Evolutionary conservation across 2,797 vertebrate genomes (phyloP), one percentile per base, ranked within the genome.

Genomic region (Amblyopsis hoosieri): DNA sequence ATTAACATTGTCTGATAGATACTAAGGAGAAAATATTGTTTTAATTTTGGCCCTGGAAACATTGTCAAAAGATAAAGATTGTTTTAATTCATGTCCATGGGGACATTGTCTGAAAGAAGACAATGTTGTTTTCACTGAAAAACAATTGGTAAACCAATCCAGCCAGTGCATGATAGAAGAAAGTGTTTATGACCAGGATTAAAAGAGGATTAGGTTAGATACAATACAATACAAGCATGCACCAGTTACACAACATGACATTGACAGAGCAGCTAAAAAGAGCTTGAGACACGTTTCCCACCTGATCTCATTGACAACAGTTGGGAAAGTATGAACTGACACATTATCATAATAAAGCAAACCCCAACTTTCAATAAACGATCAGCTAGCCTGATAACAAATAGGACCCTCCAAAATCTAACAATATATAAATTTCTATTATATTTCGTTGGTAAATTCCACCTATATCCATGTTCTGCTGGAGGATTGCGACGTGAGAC

Each of bases 181-280:
- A 54, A 15, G 12, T 62, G 78, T 82, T 69, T 67, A 2, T 51
- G 67, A 55, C 62, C 57, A 12, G 77, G 87, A 91, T 89, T 90
- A 90, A 86, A 66, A 83, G 83, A 84, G 87, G 87, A 79, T 55
- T 51, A 85, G 88, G 89, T 89, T 87, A 90, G 52, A 67, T 66
- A 63, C 54, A 64, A 63, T 67, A 57, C 49, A 8, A 60, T 49
- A 72, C 61, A 71, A 67, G 65, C 74, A 54, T 69, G 53, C 60
- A 80, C 55, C 45, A 61, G 66, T 87, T 88, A 82, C 73, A 85
- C 79, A 89, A 85, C 69, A 69, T 71, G 72, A 77, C 74, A 48
- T 59, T 33, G 67, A 49, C 71, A 58, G 49, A 72, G 62, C 50
- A 48, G 74, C 60, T 75, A 54, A 62, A 46, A 50, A 67, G 12